Base-by-base conservation (phyloP, 1,140 invertebrate species). In the Episyrphus balteatus region DNA sequence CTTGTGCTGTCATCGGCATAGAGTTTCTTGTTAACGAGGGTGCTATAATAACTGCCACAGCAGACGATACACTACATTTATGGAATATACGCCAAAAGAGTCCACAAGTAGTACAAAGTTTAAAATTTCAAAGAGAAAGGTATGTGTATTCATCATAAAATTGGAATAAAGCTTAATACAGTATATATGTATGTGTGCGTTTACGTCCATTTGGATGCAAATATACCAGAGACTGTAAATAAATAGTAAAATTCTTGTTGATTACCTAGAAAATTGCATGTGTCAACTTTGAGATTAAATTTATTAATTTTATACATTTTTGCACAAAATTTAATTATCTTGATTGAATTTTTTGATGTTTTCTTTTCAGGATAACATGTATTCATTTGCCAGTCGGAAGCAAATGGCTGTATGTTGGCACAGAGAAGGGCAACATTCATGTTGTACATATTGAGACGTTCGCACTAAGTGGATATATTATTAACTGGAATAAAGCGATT, bases 401-500 rank as follows among this genome's bases (percentile, higher is more conserved):
- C 60, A 98, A 98, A 78, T 99, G 96, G 96, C 73, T 99, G 53
- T 96, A 98, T 72, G 84, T 98, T 47, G 96, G 96, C 49, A 98
- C 95, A 30, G 95, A 99, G 66, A 80, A 88, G 52, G 96, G 96
- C 47, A 99, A 99, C 75, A 88, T 98, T 56, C 93, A 98, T 71
- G 79, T 99, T 48, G 88, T 98, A 56, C 92, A 98, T 75, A 85
- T 98, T 53, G 94, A 97, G 72, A 87, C 86, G 58, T 98, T 98
- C 73, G 76, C 81, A 59, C 80, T 99, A 55, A 98, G 92, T 61
- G 94, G 94, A 53, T 99, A 99, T 76, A 82, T 97, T 69, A 96
- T 99, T 74, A 98, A 98, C 78, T 99, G 96, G 96, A 99, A 99
- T 78, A 99, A 99, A 79, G 92, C 94, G 57, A 99, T 99, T 70